These are phyloP conservation scores for Aegotheles bennettii DNA, from an alignment of 2,113 vertebrate genomes.

Conservation along the genomic window DNA sequence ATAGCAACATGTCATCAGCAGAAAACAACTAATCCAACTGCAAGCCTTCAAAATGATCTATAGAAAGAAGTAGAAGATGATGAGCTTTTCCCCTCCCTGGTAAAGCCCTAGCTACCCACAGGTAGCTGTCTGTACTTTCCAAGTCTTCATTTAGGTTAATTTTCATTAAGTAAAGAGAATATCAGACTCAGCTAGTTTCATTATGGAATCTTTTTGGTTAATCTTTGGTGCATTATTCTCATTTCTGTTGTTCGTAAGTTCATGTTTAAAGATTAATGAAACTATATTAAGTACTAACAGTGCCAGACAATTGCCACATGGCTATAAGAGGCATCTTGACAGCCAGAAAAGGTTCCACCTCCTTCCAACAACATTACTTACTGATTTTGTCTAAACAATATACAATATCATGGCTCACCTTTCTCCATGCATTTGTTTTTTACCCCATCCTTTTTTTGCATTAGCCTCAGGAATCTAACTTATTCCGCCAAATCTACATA, in stretches of 20 bases:
- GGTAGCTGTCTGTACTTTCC: neutral
- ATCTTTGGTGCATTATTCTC: neutral
- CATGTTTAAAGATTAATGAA: neutral
- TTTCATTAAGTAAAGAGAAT: neutral
- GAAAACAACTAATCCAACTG: neutral
- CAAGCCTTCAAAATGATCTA: neutral
- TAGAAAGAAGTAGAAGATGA: neutral
- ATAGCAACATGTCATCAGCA: neutral
- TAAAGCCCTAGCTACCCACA: neutral
- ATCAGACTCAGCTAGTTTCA: neutral
- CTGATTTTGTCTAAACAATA: neutral
- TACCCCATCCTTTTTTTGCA: neutral
- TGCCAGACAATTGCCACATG: neutral
- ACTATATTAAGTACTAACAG: neutral
- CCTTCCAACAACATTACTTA: neutral
- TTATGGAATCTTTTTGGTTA: neutral
- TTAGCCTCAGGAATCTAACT: neutral
- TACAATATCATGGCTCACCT: neutral
- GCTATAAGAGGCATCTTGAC: neutral
- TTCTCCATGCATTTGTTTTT: neutral
- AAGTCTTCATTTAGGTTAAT: neutral
- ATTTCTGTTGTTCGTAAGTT: neutral
- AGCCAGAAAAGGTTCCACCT: neutral
- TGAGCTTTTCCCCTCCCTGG: neutral
- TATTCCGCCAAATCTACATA: neutral